Evolutionary conservation across 2,888 invertebrate species (phyloP).

Genomic region (Eupelmus urozonus): DNA sequence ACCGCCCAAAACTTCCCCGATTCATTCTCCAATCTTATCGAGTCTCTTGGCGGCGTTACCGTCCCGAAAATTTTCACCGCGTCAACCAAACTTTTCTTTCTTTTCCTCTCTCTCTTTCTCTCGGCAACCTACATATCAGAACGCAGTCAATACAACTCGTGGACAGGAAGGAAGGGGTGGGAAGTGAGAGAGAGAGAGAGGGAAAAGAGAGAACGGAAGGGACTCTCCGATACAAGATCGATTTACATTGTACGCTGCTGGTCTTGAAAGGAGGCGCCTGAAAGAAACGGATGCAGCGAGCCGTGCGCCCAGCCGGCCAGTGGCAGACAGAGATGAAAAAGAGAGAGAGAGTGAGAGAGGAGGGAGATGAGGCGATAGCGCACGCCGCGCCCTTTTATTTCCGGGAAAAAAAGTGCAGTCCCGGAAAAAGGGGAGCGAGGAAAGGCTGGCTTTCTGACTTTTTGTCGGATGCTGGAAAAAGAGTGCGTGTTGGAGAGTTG

Average conservation of each 20-base stretch:
- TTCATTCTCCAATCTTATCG: too few species aligned
- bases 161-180: not conserved
- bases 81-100: too few species aligned
- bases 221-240: conserved; percentile 17
- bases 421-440: not conserved
- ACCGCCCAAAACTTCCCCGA: too few species aligned
- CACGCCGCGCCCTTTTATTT: conserved; percentile 60
- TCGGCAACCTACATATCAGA: not conserved
- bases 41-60: too few species aligned
- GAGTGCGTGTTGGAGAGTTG: not conserved
- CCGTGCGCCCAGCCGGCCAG: not conserved
- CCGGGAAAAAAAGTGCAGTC: not conserved
- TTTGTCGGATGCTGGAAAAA: not conserved
- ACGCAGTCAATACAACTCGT: not conserved
- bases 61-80: too few species aligned
- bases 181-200: not conserved
- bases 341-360: conserved; percentile 39
- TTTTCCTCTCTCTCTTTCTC: too few species aligned
- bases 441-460: not conserved
- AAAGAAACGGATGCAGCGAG: conserved; percentile 4
- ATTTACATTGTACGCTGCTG: conserved; percentile 35
- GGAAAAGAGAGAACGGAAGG: not conserved
- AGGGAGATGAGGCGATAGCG: conserved; percentile 66
- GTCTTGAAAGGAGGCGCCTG: conserved; percentile 3
- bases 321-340: not conserved